Evolutionary conservation across 2,797 vertebrate species (phyloP).

Genomic region (Pitangus sulphuratus): DNA sequence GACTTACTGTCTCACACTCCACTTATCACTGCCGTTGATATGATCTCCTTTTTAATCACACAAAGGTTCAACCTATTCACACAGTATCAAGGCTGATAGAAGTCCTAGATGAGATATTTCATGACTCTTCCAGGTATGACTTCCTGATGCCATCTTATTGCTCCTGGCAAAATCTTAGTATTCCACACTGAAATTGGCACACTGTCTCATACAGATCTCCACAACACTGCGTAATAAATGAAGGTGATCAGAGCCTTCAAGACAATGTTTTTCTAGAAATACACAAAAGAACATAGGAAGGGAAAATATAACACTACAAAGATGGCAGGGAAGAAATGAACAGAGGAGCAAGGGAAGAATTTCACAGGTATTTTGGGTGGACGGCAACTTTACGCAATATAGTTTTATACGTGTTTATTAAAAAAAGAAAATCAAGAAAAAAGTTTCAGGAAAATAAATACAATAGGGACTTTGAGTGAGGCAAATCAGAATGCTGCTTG

Average conservation of each 20-base stretch:
- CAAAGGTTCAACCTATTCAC: not conserved
- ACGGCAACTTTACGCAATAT: constrained; percentile 61
- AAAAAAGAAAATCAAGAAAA: constrained; percentile 65
- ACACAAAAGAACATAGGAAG: not conserved
- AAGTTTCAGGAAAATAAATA: constrained; percentile 72
- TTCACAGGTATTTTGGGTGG: constrained; percentile 32
- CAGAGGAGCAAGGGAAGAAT: constrained; percentile 27
- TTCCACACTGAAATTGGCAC: not conserved
- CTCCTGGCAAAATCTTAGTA: not conserved
- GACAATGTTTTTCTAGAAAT: not conserved
- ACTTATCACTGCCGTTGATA: not conserved
- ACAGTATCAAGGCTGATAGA: not conserved
- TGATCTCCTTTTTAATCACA: not conserved
- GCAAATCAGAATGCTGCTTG: constrained; percentile 69
- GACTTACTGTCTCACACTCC: not conserved
- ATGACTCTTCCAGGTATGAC: not conserved
- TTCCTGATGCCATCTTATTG: not conserved
- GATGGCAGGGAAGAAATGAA: not conserved
- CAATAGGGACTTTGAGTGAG: constrained; percentile 63
- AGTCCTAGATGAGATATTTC: not conserved
- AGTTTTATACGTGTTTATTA: constrained; percentile 72
- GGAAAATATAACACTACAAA: not conserved
- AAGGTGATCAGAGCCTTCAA: not conserved
- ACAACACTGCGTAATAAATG: not conserved
- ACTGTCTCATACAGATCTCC: not conserved